Percentiles rank a stretch among this genome's conserved stretches.
Conservation (phyloP, 2,797 vertebrate genomes). For the Macroramphosus scolopax region DNA sequence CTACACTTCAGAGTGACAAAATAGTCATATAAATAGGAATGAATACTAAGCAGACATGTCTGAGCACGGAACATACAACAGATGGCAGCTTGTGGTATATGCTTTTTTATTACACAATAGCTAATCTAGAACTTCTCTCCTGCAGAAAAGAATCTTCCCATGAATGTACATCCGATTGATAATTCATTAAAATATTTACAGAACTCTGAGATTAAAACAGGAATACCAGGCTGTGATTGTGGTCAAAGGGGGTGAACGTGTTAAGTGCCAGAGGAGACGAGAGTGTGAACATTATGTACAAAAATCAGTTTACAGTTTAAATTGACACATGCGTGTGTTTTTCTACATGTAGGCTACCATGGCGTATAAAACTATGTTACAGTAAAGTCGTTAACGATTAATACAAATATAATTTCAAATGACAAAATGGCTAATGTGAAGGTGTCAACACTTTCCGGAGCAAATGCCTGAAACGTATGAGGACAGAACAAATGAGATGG, state of each 20-base stretch:
- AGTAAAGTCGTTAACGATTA: conserved; percentile 18
- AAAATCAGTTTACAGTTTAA: conserved; percentile 25
- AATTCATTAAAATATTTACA: conserved; percentile 53
- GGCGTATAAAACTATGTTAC: conserved; percentile 26
- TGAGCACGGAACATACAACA: conserved; percentile 53
- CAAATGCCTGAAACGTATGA: conserved; percentile 21
- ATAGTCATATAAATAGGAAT: conserved; percentile 73
- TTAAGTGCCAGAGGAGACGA: conserved; percentile 42
- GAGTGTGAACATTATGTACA: conserved; percentile 9
- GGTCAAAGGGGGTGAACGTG: conserved; percentile 20
- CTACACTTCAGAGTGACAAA: conserved; percentile 67
- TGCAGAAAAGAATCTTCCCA: conserved; percentile 29
- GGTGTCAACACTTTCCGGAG: conserved; percentile 12
- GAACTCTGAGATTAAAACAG: conserved; percentile 44
- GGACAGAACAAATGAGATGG: conserved; percentile 17
- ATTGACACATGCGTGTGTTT: conserved; percentile 25
- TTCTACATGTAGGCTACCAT: conserved; percentile 39
- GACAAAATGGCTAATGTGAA: conserved; percentile 17
- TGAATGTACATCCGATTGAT: conserved; percentile 21
- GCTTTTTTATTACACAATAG: conserved; percentile 58
- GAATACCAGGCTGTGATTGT: conserved; percentile 33
- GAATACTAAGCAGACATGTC: conserved; percentile 62
- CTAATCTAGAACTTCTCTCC: conserved; percentile 52
- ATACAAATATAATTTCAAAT: conserved; percentile 18
- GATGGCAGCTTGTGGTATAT: conserved; percentile 56